Base-by-base conservation (phyloP, 1,140 invertebrate genomes). In the Drosophila suzukii region DNA sequence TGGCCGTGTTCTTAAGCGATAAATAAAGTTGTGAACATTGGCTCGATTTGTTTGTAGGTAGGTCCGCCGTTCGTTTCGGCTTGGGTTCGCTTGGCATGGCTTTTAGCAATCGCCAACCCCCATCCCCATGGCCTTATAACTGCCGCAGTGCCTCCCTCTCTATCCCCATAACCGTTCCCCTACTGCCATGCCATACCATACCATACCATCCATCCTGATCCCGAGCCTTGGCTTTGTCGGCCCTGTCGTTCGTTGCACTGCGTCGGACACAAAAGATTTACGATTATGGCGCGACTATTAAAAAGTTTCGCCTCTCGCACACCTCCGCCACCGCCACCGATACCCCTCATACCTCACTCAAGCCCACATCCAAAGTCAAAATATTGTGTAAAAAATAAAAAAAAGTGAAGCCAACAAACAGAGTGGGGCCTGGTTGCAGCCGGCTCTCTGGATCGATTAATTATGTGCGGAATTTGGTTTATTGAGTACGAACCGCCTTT, bases 401-500 rank as follows among this genome's bases (percentile, higher is more conserved):
- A 46, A 75, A 73, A n/a, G n/a, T 38, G 54, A 53, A n/a, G 49
- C 34, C 32, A 36, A 34, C n/a, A 12, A 34, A 53, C 54, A 24
- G 56, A 74, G 49, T 39, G 46, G 54, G 39, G 58, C 27, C 71
- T 50, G 65, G 39, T 61, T 75, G 70, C 62, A 78, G 79, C 54
- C 68, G 68, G 54, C 51, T 66, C 76, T 78, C 50, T 55, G 57
- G 84, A 88, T 89, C 84, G 84, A 89, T 89, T 89, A 89, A 89
- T 89, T 89, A 89, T 89, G 84, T 89, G 84, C 77, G 84, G 84
- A 89, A 89, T 89, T 89, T 89, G 85, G 84, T 89, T 89, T 89
- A 89, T 89, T 89, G 84, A 89, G 84, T 89, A 89, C 85, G 84
- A 89, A 81, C 85, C 84, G 84, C 85, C 84, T 89, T 89, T 89